Conservation (phyloP, 1,140 invertebrate species). For the Anagrus nilaparvatae region DNA sequence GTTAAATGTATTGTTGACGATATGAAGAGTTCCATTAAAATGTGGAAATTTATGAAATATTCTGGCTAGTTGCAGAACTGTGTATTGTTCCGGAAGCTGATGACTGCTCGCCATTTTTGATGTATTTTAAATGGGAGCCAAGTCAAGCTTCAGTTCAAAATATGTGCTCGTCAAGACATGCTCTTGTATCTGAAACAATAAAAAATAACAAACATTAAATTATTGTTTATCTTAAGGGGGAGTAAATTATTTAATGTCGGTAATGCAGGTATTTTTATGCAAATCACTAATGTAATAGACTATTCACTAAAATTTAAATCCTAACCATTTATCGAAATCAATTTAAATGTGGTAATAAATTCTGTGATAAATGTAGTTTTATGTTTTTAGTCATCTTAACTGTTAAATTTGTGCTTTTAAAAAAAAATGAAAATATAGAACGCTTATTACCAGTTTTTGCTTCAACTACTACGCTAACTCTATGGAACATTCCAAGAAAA, state of each 20-base stretch:
- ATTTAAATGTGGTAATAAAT: too few relatives aligned
- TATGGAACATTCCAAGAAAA: too few relatives aligned
- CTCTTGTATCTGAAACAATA: slow-evolving; percentile 32
- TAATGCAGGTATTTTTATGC: too few relatives aligned
- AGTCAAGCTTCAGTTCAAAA: slow-evolving; percentile 32
- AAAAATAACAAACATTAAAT: not conserved
- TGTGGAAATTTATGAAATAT: slow-evolving; percentile 79
- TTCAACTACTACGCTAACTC: too few relatives aligned
- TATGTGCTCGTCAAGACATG: slow-evolving; percentile 42
- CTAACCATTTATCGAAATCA: too few relatives aligned
- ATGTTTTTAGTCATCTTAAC: too few relatives aligned
- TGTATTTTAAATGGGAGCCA: slow-evolving; percentile 35
- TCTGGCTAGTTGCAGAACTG: slow-evolving; percentile 68
- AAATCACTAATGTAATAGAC: too few relatives aligned
- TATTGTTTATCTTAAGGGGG: not conserved
- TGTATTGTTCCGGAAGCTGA: slow-evolving; percentile 59
- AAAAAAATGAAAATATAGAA: too few relatives aligned
- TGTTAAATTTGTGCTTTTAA: too few relatives aligned
- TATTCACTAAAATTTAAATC: too few relatives aligned
- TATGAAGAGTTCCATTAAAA: slow-evolving; percentile 77
- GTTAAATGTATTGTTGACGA: slow-evolving; percentile 83
- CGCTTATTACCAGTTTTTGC: too few relatives aligned
- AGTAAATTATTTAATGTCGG: not conserved
- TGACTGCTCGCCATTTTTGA: slow-evolving; percentile 43
- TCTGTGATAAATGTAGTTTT: too few relatives aligned